Percentiles rank a stretch among this genome's conserved stretches.
These are phyloP conservation scores for Hystrix brachyura DNA, from an alignment of 2,113 vertebrate genomes.

Conservation along the genomic window DNA sequence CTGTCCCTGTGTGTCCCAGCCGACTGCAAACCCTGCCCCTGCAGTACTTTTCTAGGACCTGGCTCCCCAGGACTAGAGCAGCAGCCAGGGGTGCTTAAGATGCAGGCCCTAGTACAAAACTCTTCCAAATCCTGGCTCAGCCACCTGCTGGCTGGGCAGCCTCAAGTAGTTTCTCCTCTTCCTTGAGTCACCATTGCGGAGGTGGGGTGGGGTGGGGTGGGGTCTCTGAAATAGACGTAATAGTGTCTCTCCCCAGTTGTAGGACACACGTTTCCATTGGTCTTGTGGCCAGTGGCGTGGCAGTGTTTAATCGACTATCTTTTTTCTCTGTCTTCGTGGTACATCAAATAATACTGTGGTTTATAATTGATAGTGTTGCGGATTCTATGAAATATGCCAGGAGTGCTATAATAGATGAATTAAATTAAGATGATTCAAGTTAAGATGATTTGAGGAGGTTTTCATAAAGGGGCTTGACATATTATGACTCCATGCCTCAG, in stretches of 20 bases:
- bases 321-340: neutral
- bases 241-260: neutral
- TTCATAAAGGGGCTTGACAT: neutral
- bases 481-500: neutral
- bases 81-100: accelerated
- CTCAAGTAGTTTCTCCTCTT: neutral
- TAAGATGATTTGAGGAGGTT: neutral
- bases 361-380: neutral
- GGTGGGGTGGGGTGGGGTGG: too few relatives aligned
- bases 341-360: neutral
- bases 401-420: neutral
- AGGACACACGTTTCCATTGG: neutral
- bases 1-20: neutral
- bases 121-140: neutral
- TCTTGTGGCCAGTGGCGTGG: neutral
- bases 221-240: accelerated
- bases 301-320: accelerated
- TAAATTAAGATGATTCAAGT: neutral
- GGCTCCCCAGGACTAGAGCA: neutral
- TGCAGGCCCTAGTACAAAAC: neutral
- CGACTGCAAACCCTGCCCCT: neutral
- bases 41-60: neutral
- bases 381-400: neutral
- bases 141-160: neutral
- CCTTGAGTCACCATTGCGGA: accelerated